phyloP scores from a whole-genome alignment of 2,888 invertebrate species.

The Pimpla rufipes region DNA sequence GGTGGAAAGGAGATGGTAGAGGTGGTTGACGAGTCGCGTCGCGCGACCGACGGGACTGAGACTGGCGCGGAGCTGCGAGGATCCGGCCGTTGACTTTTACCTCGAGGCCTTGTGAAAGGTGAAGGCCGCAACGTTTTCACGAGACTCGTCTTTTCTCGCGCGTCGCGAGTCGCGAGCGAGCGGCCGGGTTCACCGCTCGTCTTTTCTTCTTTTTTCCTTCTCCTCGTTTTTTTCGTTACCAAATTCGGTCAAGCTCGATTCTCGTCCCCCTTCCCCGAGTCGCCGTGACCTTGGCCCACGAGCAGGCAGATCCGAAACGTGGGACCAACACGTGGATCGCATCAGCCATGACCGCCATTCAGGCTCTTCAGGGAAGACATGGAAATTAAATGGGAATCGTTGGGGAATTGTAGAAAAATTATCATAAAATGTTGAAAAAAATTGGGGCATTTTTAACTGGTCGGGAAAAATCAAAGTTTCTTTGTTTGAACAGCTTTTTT shows the following conservation, averaged over 20 bases:
- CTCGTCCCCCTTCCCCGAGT: background rate
- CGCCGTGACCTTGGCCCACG: background rate
- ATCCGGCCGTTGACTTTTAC: conserved; percentile 72
- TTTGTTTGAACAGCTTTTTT: too few species aligned
- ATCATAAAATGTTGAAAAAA: too few species aligned
- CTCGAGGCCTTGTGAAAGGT: conserved; percentile 73
- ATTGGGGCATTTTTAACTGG: too few species aligned
- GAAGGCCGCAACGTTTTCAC: conserved; percentile 68
- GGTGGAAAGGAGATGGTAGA: conserved; percentile 4
- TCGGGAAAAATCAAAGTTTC: too few species aligned
- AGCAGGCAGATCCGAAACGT: background rate
- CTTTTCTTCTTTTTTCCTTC: background rate
- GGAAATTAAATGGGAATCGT: too few species aligned
- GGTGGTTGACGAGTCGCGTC: conserved; percentile 29
- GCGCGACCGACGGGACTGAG: conserved; percentile 30
- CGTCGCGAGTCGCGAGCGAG: conserved; percentile 9
- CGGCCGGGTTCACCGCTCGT: conserved; percentile 16
- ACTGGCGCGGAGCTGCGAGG: conserved; percentile 21
- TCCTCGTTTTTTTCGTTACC: conserved; percentile 8
- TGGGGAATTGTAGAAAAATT: too few species aligned
- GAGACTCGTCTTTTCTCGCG: conserved; percentile 1
- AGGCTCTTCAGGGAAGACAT: too few species aligned
- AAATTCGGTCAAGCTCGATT: conserved; percentile 45
- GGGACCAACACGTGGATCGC: conserved; percentile 3
- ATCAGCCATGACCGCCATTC: too few species aligned